Conservation (phyloP, 2,113 vertebrate species). For the Vulpes ferrilata region DNA sequence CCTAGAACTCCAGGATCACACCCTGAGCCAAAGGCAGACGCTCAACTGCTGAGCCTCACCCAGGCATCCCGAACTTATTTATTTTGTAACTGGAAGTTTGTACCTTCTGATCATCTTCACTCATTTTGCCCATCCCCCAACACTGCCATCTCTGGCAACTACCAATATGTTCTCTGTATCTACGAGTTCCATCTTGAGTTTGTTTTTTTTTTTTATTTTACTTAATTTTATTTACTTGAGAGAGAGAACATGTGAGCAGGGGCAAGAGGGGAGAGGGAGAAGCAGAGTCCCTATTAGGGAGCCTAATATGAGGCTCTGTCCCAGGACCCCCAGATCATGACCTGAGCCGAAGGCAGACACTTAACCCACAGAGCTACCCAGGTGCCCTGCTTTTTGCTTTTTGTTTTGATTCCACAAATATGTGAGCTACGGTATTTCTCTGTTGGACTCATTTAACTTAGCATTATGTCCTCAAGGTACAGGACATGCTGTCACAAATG, state of each 20-base stretch:
- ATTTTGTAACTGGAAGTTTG: background rate
- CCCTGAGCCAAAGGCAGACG: too few relatives aligned
- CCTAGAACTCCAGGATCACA: too few relatives aligned
- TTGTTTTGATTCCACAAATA: background rate
- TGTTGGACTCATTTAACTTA: background rate
- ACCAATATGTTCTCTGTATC: background rate
- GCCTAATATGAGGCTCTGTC: background rate
- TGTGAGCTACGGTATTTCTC: background rate
- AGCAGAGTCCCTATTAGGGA: background rate
- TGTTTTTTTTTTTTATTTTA: background rate
- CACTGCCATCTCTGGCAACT: background rate
- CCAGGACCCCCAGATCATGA: background rate
- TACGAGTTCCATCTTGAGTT: background rate
- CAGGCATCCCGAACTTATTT: too few relatives aligned
- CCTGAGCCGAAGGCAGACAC: background rate
- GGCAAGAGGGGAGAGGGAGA: background rate
- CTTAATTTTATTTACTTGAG: background rate
- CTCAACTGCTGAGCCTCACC: too few relatives aligned
- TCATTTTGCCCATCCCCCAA: background rate
- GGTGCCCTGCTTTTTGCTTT: background rate
- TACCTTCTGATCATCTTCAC: background rate
- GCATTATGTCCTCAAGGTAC: background rate
- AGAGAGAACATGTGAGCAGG: background rate
- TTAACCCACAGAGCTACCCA: background rate
- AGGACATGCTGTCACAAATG: background rate